Conservation (phyloP, 2,888 invertebrate genomes). For the Drosophila anomelani region DNA sequence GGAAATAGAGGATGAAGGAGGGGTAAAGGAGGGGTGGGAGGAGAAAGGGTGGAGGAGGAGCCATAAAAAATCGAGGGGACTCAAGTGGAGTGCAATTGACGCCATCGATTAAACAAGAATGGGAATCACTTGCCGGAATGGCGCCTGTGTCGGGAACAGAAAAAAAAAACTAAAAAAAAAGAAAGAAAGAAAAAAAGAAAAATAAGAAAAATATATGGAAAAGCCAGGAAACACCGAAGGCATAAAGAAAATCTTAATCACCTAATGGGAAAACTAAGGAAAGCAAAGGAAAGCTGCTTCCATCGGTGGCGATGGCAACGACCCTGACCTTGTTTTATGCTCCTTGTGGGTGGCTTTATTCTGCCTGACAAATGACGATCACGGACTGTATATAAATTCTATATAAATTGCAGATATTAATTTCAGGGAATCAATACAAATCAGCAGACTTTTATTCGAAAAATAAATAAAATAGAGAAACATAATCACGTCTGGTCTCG, state of each 20-base stretch:
- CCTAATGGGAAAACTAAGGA: conserved; percentile 13
- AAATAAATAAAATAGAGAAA: neutral
- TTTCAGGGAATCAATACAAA: neutral
- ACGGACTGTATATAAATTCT: conserved; percentile 4
- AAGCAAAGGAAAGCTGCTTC: neutral
- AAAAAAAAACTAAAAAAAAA: neutral
- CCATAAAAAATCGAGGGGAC: conserved; percentile 20
- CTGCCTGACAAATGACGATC: neutral
- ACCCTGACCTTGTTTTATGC: conserved; percentile 58
- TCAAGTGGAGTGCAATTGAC: conserved; percentile 63
- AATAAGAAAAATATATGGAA: neutral
- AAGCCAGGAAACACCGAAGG: neutral
- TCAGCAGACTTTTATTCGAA: neutral
- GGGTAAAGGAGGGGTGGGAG: neutral
- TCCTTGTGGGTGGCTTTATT: neutral
- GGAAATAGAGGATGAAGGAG: neutral
- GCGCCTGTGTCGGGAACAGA: conserved; percentile 1
- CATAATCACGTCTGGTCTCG: neutral
- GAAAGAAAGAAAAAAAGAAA: neutral
- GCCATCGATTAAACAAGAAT: conserved; percentile 74
- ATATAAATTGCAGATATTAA: neutral
- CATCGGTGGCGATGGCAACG: conserved; percentile 17
- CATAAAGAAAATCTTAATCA: conserved; percentile 39
- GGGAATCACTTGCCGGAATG: conserved; percentile 26
- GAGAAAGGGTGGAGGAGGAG: neutral